phyloP scores from a whole-genome alignment of 2,888 invertebrate genomes.

The Diabrotica balteata region DNA sequence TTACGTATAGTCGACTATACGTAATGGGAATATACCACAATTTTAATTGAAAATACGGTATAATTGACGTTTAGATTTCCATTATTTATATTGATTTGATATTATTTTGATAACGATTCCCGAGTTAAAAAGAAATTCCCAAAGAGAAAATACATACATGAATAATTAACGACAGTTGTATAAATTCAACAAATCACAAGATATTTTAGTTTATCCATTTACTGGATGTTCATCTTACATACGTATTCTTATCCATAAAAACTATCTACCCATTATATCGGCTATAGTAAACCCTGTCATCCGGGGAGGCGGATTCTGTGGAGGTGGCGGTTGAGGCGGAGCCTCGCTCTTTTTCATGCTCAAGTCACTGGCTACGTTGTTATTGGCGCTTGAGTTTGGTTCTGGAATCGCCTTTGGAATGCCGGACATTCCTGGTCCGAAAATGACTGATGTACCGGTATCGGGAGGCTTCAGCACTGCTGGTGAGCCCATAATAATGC shows the following conservation, averaged over 20 bases:
- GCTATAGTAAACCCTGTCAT: constrained; percentile 90
- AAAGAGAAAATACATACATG: too few relatives aligned
- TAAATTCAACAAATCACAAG: too few relatives aligned
- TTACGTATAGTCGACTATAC: too few relatives aligned
- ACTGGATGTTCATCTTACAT: too few relatives aligned
- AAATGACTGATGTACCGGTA: constrained; percentile 33
- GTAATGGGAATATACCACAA: too few relatives aligned
- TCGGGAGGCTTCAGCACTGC: constrained; percentile 58
- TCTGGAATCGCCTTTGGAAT: constrained; percentile 32
- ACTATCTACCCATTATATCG: constrained; percentile 85
- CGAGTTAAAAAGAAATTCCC: too few relatives aligned
- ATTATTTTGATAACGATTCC: too few relatives aligned
- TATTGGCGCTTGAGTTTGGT: constrained; percentile 40
- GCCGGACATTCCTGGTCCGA: constrained; percentile 34
- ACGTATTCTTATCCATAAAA: not conserved
- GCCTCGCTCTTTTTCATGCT: constrained; percentile 58
- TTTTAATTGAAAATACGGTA: too few relatives aligned
- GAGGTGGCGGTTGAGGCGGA: constrained; percentile 56
- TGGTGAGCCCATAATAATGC: constrained; percentile 46
- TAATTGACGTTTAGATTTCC: too few relatives aligned
- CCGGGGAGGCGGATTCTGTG: constrained; percentile 61
- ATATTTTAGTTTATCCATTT: too few relatives aligned
- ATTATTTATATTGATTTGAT: too few relatives aligned
- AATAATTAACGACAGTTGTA: too few relatives aligned
- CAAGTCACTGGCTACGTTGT: constrained; percentile 56